Conservation (phyloP, 2,113 vertebrate species). For the Brachyistius frenatus region DNA sequence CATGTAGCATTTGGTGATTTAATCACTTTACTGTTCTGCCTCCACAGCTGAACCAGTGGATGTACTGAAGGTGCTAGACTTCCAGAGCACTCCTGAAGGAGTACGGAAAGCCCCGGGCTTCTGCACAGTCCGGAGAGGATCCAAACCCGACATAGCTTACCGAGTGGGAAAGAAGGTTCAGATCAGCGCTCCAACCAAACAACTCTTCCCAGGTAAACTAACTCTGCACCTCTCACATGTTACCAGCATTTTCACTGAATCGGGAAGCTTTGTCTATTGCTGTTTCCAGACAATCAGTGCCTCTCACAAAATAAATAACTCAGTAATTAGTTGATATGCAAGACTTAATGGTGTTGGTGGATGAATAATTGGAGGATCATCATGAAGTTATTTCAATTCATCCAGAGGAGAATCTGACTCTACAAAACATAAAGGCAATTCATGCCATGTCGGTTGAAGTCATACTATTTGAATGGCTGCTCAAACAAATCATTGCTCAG, state of each 20-base stretch:
- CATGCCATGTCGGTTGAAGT: background rate
- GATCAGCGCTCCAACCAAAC: constrained; percentile 94
- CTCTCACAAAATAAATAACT: background rate
- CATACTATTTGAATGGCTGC: background rate
- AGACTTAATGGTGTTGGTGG: too few species aligned
- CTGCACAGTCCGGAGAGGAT: constrained; percentile 92
- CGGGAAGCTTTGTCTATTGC: background rate
- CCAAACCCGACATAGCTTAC: constrained; percentile 93
- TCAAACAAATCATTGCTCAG: constrained; percentile 10
- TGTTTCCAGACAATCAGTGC: background rate
- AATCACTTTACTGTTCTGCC: constrained; percentile 26
- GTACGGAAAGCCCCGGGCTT: constrained; percentile 92
- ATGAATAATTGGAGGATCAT: too few species aligned
- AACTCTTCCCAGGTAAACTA: constrained; percentile 92
- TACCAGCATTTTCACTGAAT: background rate
- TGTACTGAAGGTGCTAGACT: constrained; percentile 95
- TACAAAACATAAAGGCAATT: background rate
- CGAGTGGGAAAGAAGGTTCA: constrained; percentile 92
- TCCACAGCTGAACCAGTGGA: constrained; percentile 93
- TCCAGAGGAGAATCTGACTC: background rate
- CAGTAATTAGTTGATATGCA: background rate
- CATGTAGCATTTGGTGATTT: background rate
- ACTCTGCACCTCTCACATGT: constrained; percentile 16
- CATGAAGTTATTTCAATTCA: too few species aligned
- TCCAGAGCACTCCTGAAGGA: constrained; percentile 93